Percentiles rank a stretch among this genome's conserved stretches.
Evolutionary conservation across 2,888 invertebrate species (phyloP).

Genomic region (Oithona nana): DNA sequence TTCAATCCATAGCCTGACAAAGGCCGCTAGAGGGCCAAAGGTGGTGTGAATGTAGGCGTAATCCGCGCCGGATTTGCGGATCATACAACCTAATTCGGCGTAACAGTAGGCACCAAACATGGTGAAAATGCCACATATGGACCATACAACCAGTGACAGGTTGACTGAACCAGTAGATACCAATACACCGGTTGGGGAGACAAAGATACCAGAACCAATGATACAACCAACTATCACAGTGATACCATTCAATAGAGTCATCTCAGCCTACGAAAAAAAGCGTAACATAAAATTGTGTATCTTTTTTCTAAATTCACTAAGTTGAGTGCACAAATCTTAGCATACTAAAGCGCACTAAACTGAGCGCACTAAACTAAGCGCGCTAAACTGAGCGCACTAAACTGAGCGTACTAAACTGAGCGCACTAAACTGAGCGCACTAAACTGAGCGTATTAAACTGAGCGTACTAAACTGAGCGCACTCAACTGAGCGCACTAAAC

Average conservation of each 20-base stretch:
- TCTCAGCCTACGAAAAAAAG: no score
- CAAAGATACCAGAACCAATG: slow-evolving; percentile 90
- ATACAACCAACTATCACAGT: slow-evolving; percentile 84
- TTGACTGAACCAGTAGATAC: slow-evolving; percentile 81
- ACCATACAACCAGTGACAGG: slow-evolving; percentile 77
- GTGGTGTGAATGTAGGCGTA: slow-evolving; percentile 98
- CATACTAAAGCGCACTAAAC: no score
- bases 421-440: no score
- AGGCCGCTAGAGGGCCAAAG: slow-evolving; percentile 90
- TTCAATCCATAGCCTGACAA: slow-evolving; percentile 92
- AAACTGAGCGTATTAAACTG: no score
- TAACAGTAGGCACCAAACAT: slow-evolving; percentile 77
- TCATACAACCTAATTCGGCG: slow-evolving; percentile 91
- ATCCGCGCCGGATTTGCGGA: slow-evolving; percentile 79
- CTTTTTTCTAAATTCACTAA: no score
- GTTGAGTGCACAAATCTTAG: no score
- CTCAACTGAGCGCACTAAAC: no score
- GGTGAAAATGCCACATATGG: slow-evolving; percentile 48
- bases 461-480: no score
- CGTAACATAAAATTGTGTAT: no score
- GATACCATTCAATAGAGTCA: slow-evolving; percentile 77
- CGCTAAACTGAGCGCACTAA: no score
- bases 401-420: no score
- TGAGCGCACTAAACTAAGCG: no score
- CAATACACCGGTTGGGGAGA: slow-evolving; percentile 79